phyloP scores from a whole-genome alignment of 2,113 vertebrate species.

The Reinhardtius hippoglossoides region DNA sequence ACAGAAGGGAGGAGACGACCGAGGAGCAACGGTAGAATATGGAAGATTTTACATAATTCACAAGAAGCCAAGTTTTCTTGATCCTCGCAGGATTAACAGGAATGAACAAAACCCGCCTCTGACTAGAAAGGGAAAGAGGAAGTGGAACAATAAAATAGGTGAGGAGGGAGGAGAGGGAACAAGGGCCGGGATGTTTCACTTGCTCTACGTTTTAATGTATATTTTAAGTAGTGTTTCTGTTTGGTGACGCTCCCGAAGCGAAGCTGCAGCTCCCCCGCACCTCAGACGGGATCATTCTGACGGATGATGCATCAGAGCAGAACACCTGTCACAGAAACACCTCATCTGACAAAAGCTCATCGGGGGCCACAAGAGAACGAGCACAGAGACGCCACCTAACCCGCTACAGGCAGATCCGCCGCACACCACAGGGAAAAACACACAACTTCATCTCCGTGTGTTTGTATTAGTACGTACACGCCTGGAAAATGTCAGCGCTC shows the following conservation, averaged over 20 bases:
- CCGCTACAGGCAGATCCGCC: constrained; percentile 27
- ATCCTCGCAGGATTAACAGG: constrained; percentile 11
- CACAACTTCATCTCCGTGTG: constrained; percentile 7
- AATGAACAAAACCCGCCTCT: neutral
- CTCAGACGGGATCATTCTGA: constrained; percentile 40
- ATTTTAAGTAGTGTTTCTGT: constrained; percentile 13
- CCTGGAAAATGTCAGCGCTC: neutral
- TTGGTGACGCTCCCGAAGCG: neutral
- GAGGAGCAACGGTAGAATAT: neutral
- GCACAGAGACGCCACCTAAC: constrained; percentile 23
- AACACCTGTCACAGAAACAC: constrained; percentile 50
- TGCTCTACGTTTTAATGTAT: constrained; percentile 42
- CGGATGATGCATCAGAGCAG: constrained; percentile 48
- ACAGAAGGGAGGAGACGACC: neutral
- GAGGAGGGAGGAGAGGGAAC: constrained; percentile 4
- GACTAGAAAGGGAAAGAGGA: neutral
- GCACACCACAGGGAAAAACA: neutral
- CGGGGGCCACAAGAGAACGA: neutral
- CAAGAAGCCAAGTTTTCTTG: constrained; percentile 4
- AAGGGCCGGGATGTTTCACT: neutral
- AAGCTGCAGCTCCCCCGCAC: neutral
- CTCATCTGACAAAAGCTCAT: constrained; percentile 6
- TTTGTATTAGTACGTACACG: constrained; percentile 8
- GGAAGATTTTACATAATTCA: constrained; percentile 38
- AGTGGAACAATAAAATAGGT: neutral